A percentile compares a stretch with the other conserved stretches of the same genome.
Evolutionary conservation across 53 echinoderm and acorn worm species (phyloP).

Genomic region (Echinarachnius parma): DNA sequence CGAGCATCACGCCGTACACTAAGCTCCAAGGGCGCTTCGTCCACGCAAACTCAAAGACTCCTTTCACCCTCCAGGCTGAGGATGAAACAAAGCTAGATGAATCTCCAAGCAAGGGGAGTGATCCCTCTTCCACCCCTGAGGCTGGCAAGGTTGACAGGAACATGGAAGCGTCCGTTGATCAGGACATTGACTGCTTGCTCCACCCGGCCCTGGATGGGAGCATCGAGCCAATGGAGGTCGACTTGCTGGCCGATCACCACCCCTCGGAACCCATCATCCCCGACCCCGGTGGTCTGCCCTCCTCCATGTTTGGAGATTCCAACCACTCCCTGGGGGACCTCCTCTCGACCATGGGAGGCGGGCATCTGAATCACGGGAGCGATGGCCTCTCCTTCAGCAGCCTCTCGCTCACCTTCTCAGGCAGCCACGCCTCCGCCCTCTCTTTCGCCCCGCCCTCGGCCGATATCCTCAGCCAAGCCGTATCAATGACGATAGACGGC

Average conservation of each 20-base stretch:
- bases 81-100: not conserved
- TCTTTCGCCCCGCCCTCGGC: not conserved
- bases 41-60: constrained; percentile 64
- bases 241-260: constrained; percentile 23
- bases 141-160: not conserved
- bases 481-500: constrained; percentile 6
- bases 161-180: not conserved
- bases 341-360: constrained; percentile 18
- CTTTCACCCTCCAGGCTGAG: constrained; percentile 63
- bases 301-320: constrained; percentile 24
- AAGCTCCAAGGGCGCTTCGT: constrained; percentile 73
- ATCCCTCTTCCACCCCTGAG: not conserved
- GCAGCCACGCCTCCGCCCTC: not conserved
- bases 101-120: constrained; percentile 11
- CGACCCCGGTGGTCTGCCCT: constrained; percentile 13
- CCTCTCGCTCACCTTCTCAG: constrained; percentile 10
- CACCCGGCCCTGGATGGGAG: constrained; percentile 6
- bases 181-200: not conserved
- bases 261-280: constrained; percentile 8
- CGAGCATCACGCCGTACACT: constrained; percentile 61
- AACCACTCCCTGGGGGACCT: constrained; percentile 32
- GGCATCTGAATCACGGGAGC: not conserved
- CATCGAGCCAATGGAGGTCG: constrained; percentile 24
- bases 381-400: constrained; percentile 9
- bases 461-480: constrained; percentile 8